Conservation (phyloP, 2,113 vertebrate genomes). For the Theropithecus gelada region DNA sequence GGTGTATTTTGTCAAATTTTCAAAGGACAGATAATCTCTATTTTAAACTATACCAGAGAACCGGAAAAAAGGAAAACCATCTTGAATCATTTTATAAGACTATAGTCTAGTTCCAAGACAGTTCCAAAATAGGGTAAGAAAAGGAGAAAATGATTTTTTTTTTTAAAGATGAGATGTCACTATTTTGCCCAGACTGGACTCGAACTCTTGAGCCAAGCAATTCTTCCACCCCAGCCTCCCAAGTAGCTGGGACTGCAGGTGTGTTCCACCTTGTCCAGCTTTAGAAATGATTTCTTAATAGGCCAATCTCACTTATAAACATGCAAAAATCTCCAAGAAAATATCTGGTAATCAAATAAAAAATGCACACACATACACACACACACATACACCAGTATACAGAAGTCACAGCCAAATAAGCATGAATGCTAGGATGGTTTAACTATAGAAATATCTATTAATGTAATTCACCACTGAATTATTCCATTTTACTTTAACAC, state of each 20-base stretch:
- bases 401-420: not conserved
- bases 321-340: conserved; percentile 39
- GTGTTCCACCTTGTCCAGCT: not conserved
- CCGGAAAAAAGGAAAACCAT: not conserved
- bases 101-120: not conserved
- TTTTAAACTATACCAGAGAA: conserved; percentile 22
- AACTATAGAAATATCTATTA: conserved; percentile 47
- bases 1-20: not conserved
- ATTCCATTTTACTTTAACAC: conserved; percentile 1
- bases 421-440: not conserved
- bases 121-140: not conserved
- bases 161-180: not conserved
- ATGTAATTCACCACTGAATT: conserved; percentile 9
- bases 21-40: not conserved
- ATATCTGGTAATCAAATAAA: conserved; percentile 34
- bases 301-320: not conserved
- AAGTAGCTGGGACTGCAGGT: not conserved
- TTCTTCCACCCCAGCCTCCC: not conserved
- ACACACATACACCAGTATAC: not conserved
- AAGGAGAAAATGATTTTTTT: not conserved
- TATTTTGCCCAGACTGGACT: not conserved
- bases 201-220: not conserved
- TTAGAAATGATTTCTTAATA: not conserved
- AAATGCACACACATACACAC: not conserved
- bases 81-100: conserved; percentile 25